Evolutionary conservation across 2,113 vertebrate species (phyloP), one percentile per base, ranked within the genome.

Genomic region (Lycocorax pyrrhopterus): DNA sequence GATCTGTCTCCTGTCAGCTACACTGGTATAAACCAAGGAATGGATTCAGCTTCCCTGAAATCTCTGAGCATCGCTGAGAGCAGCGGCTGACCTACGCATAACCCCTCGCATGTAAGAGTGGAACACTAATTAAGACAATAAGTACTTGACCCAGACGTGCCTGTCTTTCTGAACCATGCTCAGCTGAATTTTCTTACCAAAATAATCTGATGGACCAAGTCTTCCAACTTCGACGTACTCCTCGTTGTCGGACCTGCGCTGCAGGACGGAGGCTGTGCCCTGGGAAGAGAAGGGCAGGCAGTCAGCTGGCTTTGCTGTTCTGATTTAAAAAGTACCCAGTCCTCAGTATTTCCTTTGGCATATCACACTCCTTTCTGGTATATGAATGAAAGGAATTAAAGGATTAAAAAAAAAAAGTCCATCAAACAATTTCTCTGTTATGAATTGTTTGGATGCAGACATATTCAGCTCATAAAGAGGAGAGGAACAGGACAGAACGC

Each of bases 221-320:
- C 99, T 98, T 46, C 99, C 99, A 15, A 99, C 99, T 84, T 99
- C 99, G 2, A 99, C 98, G 1, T 99, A 99, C 93, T 99, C 99
- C 96, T 99, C 99, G 3, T 98, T 99, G 91, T 99, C 99, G 21
- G 99, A 99, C 72, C 99, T 96, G 93, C 99, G 99, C 98, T 99
- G 99, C 84, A 99, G 98, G 66, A 99, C 99, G 0, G 99, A 99
- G 47, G 99, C 99, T 3, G 99, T 99, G 87, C 99, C 99, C 99
- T 99, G 97, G 16, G 66, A 92, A 96, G 39, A 58, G 81, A 97
- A 77, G 46, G 3, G 32, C 32, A 52, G 41, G 62, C 13, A 41
- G 66, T 96, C 75, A 92, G 18, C 6, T 73, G 27, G 58, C 41
- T 94, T 62, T 72, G 41, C 56, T 33, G 4, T 21, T 26, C 32